Base-by-base conservation (phyloP, 2,113 vertebrate genomes). In the Sinosuthora webbiana region DNA sequence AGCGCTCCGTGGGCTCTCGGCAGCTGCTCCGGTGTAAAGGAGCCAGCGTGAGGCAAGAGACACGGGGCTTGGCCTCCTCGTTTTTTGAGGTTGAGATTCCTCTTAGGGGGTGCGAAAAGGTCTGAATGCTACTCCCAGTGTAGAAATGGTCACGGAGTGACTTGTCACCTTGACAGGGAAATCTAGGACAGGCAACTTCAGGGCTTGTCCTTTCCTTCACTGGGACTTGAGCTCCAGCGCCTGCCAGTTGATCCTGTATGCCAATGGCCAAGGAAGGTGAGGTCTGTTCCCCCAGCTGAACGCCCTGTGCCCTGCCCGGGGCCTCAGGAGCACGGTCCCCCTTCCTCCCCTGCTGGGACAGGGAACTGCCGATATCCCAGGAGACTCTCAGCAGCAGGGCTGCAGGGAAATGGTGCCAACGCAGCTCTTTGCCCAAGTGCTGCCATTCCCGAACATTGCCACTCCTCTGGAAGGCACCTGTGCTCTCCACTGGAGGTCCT, bases 21-120 rank as follows among this genome's bases (percentile, higher is more conserved):
- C 27, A 60, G 13, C 35, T 0, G 4, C 30, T 64, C 3, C 0
- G 1, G 8, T 1, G 0, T 27, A 11, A 71, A 39, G 63, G 35
- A 75, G 10, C 10, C 4, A 2, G 12, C 19, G n/a, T 65, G 41
- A 60, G n/a, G 15, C 19, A 11, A n/a, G 37, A 20, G 10, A 33
- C 8, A 1, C 11, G 15, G 1, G 3, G 16, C 6, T 25, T 17
- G 65, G 47, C 33, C 20, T n/a, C n/a, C n/a, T n/a, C n/a, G n/a
- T 28, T 53, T 78, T 37, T n/a, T 39, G 39, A 12, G 23, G 30
- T 14, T 74, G 39, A 63, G 33, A 67, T 81, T 73, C 10, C 18
- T 47, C 8, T 53, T 41, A 31, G 17, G 28, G 16, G 5, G 2
- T 25, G 19, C 16, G 27, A 30, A 45, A 24, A 33, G 3, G 15